Conservation (phyloP, 2,888 invertebrate genomes). For the Sinotaia quadrata region DNA sequence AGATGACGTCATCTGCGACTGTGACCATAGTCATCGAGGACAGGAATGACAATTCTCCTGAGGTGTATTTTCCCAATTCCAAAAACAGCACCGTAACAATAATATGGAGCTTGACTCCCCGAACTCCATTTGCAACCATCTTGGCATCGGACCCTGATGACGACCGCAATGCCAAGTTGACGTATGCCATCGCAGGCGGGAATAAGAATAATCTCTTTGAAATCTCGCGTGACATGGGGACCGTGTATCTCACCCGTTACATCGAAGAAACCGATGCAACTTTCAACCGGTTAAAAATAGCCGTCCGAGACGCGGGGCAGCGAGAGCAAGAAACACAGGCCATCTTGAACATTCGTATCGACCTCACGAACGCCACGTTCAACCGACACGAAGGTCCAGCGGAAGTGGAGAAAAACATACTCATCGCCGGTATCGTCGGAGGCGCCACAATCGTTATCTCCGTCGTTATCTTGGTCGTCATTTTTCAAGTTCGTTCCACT, state of each 20-base stretch:
- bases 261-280: conserved; percentile 85
- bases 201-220: conserved; percentile 94
- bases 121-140: conserved; percentile 75
- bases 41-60: conserved; percentile 94
- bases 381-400: conserved; percentile 24
- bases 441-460: conserved; percentile 39
- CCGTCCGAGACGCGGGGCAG: conserved; percentile 92
- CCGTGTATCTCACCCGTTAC: conserved; percentile 85
- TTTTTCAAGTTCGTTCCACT: conserved; percentile 31
- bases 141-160: conserved; percentile 93
- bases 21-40: conserved; percentile 95
- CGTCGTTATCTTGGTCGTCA: conserved; percentile 37
- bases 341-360: conserved; percentile 35
- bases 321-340: conserved; percentile 75
- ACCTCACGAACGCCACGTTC: conserved; percentile 39
- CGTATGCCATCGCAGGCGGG: conserved; percentile 95
- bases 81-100: conserved; percentile 59
- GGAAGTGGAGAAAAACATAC: conserved; percentile 35
- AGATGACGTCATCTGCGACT: conserved; percentile 87
- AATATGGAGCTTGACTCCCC: conserved; percentile 50
- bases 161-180: conserved; percentile 91
- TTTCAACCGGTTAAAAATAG: conserved; percentile 85
- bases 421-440: conserved; percentile 39
- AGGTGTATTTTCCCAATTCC: conserved; percentile 59
- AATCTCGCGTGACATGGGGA: conserved; percentile 93